Conservation (phyloP, 2,797 vertebrate genomes). For the Varecia variegata region DNA sequence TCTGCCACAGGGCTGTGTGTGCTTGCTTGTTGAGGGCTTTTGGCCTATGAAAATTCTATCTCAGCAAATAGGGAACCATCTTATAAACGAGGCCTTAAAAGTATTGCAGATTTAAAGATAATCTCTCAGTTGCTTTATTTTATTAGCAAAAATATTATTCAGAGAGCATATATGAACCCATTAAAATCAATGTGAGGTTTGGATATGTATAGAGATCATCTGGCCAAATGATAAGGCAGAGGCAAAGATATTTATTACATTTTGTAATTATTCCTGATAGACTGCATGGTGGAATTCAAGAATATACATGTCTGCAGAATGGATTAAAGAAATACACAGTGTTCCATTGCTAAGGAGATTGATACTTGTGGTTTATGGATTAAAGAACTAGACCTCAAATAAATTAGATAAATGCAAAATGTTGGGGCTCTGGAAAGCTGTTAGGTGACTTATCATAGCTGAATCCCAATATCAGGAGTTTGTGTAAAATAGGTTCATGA, state of each 20-base stretch:
- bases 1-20: background rate
- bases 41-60: background rate
- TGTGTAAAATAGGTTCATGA: background rate
- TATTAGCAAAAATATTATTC: background rate
- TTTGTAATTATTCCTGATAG: background rate
- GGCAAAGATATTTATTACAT: background rate
- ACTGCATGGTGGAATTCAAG: background rate
- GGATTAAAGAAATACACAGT: background rate
- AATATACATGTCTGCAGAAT: background rate
- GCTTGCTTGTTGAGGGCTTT: background rate
- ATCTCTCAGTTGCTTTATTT: background rate
- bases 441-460: background rate
- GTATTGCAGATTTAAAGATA: background rate
- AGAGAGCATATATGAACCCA: background rate
- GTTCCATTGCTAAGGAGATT: background rate
- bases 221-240: background rate
- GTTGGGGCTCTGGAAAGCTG: background rate
- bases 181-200: background rate
- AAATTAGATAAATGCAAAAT: background rate
- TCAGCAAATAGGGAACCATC: background rate
- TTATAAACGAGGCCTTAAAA: background rate
- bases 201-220: background rate
- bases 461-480: background rate
- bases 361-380: background rate
- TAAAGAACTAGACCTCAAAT: background rate